Evolutionary conservation across 2,888 invertebrate species (phyloP), one percentile per base, ranked within the genome.

Genomic region (Pristionchus japonicus): DNA sequence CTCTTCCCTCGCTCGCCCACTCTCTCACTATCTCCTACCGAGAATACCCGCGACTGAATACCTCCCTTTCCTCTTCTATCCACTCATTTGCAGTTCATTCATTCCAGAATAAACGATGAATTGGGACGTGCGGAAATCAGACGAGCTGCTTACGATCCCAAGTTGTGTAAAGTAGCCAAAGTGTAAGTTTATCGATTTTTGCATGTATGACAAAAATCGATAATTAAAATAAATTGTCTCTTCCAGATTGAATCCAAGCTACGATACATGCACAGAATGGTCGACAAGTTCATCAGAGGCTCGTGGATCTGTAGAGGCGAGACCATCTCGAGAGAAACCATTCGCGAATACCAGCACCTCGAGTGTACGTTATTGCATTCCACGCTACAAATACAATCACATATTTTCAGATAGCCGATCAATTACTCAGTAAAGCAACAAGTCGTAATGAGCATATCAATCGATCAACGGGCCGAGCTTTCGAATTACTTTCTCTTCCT

Each of bases 51-150:
- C 77, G 23, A 47, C 74, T 74, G 70, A 27, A 52, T 49, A 17
- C 20, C 23, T 49, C 27, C n/a, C 37, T 83, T 11, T 83, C 57
- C 34, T 23, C 11, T 27, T 40, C 27, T 0, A 49, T n/a, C n/a
- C n/a, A n/a, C n/a, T n/a, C n/a, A n/a, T 37, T 23, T 57, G n/a
- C 49, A 37, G 57, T 23, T 27, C 61, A 47, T 13, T 40, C 15
- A n/a, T 87, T 87, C 37, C 77, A 87, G 87, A 34, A 87, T 87
- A 23, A 80, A n/a, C 61, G 80, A 87, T 57, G 87, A 87, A 61
- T 23, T 87, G 49, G 31, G 43, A 64, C 87, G 87, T 37, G 87
- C 87, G 77, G 87, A 87, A 80, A 43, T 87, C 37, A 37, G 87
- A 37, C 23, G 80, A 57, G 87, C 80, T 17, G 34, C 87, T 3